These are phyloP conservation scores for Peribatodes rhomboidaria DNA, from an alignment of 2,888 invertebrate species.

Conservation along the genomic window DNA sequence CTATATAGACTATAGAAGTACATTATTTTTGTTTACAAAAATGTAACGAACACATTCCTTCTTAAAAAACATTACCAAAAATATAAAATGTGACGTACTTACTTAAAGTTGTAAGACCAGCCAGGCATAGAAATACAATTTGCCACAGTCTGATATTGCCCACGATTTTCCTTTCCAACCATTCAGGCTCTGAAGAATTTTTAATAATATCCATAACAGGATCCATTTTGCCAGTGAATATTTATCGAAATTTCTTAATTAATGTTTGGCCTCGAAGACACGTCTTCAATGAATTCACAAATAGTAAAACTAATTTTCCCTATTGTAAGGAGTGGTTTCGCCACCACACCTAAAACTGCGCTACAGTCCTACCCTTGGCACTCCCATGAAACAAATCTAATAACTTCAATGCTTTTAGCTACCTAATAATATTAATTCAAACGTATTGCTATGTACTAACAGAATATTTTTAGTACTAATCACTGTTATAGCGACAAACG, in stretches of 20 bases:
- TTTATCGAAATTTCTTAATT: constrained; percentile 2
- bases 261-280: constrained; percentile 37
- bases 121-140: constrained; percentile 90
- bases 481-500: background rate
- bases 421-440: background rate
- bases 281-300: constrained; percentile 60
- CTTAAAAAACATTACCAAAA: too few species aligned
- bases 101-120: constrained; percentile 88
- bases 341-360: constrained; percentile 73
- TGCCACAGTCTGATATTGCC: constrained; percentile 94
- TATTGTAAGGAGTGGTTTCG: constrained; percentile 79
- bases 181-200: constrained; percentile 86
- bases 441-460: background rate
- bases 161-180: constrained; percentile 90
- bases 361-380: constrained; percentile 46
- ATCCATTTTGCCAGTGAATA: constrained; percentile 62
- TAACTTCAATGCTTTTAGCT: constrained; percentile 2
- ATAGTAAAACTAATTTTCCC: constrained; percentile 74
- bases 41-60: background rate
- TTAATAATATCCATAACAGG: constrained; percentile 75
- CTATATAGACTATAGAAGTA: background rate
- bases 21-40: background rate
- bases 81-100: too few species aligned
- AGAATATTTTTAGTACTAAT: background rate
- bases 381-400: constrained; percentile 47